Evolutionary conservation across 2,797 vertebrate species (phyloP), one percentile per base, ranked within the genome.

Genomic region (Falco rusticolus): DNA sequence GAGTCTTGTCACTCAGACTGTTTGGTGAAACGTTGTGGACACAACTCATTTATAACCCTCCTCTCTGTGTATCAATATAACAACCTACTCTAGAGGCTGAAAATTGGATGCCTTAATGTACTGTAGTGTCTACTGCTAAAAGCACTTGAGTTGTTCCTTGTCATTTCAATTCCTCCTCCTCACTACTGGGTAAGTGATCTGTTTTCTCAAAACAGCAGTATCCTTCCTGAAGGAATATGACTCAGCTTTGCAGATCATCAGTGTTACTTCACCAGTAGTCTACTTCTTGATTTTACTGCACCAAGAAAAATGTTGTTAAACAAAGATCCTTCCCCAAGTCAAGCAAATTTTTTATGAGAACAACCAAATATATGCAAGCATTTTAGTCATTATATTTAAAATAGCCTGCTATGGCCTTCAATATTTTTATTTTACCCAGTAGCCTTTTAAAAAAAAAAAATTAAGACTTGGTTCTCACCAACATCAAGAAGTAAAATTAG

Each of bases 201-300:
- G 79, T 89, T 94, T 97, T 87, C 77, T 88, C 84, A 95, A 87
- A 96, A 93, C 83, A 80, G 69, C 87, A 94, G 71, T 79, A 92
- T 63, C 86, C 96, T 97, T 97, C 93, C 95, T 95, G 94, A 97
- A 97, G 85, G 78, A 90, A 95, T 96, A 94, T 97, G 94, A 97
- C 97, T 94, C 96, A 97, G 89, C 77, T 97, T 95, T 97, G 96
- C 95, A 97, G 94, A 97, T 94, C 75, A 88, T 79, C 90, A 70
- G 84, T 34, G 87, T 93, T 95, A 93, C 78, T 87, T 84, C 93
- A 96, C 82, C 95, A 84, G 77, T 69, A 93, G 69, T 87, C 84
- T 95, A 83, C 75, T 93, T 91, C 81, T 68, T 60, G 34, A 76
- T 96, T 95, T 84, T 10, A 53, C 84, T 22, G 89, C 75, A 87